phyloP scores from a whole-genome alignment of 1,140 invertebrate genomes.

The Globodera rostochiensis region DNA sequence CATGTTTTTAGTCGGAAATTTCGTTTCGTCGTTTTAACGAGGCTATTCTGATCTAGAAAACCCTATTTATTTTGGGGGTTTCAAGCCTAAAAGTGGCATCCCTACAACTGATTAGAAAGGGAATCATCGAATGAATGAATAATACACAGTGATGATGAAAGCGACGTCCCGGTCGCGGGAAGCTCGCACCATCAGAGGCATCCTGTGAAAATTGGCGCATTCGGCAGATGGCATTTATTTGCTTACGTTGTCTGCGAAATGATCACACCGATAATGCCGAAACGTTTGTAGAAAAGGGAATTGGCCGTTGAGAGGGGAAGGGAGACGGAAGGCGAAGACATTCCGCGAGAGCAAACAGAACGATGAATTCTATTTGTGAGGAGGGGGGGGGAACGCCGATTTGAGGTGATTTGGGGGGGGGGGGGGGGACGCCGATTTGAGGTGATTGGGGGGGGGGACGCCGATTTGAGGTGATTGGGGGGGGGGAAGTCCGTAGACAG shows the following conservation, averaged over 20 bases:
- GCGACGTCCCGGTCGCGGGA: constrained; percentile 44
- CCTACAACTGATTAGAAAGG: not conserved
- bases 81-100: too few species aligned
- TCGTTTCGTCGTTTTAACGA: too few species aligned
- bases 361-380: not conserved
- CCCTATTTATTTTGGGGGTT: not conserved
- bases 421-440: not conserved
- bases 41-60: not conserved
- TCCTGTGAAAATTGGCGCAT: constrained; percentile 32
- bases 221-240: not conserved
- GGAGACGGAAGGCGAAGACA: not conserved
- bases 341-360: not conserved
- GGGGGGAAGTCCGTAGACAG: not conserved
- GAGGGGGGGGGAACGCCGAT: not conserved
- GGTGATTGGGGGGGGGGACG: not conserved
- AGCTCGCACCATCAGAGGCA: constrained; percentile 53
- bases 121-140: not conserved
- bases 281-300: constrained; percentile 42
- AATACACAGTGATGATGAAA: constrained; percentile 52
- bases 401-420: too few species aligned
- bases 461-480: not conserved
- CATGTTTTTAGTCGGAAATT: too few species aligned
- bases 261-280: constrained; percentile 47
- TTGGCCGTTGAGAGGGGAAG: not conserved
- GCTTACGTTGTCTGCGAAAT: constrained; percentile 46